A percentile compares a stretch with the other conserved stretches of the same genome.
These are phyloP conservation scores for Drosophila pegasa DNA, from an alignment of 2,888 invertebrate species.

Conservation along the genomic window DNA sequence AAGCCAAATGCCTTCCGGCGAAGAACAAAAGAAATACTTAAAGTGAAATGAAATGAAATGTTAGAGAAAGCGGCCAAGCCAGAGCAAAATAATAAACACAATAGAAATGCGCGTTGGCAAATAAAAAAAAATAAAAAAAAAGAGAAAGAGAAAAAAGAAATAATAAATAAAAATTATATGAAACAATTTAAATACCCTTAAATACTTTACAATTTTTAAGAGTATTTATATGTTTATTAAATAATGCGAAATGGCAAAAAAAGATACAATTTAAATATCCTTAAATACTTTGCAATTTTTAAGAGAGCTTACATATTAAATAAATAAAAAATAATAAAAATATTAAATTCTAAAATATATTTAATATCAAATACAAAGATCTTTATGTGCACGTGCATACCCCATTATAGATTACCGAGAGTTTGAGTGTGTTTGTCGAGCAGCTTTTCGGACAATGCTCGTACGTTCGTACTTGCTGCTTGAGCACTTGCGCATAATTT, in stretches of 20 bases:
- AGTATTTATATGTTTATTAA: too few species aligned
- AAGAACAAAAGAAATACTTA: conserved; percentile 44
- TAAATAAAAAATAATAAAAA: background rate
- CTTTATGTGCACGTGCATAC: background rate
- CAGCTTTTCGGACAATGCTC: conserved; percentile 13
- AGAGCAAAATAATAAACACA: conserved; percentile 56
- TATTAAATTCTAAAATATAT: background rate
- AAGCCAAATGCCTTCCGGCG: conserved; percentile 47
- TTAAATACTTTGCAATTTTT: too few species aligned
- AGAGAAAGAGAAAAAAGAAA: background rate
- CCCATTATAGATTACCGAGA: conserved; percentile 12
- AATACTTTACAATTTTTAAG: too few species aligned
- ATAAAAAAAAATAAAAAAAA: conserved; percentile 22
- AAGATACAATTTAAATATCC: conserved; percentile 13
- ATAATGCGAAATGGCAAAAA: too few species aligned
- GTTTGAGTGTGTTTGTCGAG: conserved; percentile 9
- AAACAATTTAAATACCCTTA: conserved; percentile 23
- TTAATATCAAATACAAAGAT: background rate
- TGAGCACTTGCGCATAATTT: conserved; percentile 53
- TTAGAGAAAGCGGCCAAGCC: conserved; percentile 30
- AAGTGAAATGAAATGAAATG: conserved; percentile 38
- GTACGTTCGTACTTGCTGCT: conserved; percentile 8
- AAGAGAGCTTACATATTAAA: background rate
- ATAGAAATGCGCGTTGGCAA: conserved; percentile 49
- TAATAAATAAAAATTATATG: background rate